A percentile compares a stretch with the other conserved stretches of the same genome.
Conservation (phyloP, 2,113 vertebrate species). For the Saccopteryx bilineata region DNA sequence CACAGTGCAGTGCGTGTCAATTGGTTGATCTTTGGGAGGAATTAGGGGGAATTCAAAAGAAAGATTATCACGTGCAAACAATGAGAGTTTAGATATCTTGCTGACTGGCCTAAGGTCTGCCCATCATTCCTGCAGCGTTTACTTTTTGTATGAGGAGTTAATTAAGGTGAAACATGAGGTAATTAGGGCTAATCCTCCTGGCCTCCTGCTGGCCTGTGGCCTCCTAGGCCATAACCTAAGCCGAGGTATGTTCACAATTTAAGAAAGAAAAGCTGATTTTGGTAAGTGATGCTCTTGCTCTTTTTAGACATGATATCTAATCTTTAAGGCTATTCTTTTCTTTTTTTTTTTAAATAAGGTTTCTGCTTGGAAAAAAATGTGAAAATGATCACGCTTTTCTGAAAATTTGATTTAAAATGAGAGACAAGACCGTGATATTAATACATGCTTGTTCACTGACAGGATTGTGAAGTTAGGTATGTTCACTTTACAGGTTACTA, state of each 20-base stretch:
- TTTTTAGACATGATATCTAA: conserved; percentile 75
- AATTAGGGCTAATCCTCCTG: conserved; percentile 90
- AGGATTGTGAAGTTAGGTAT: conserved; percentile 77
- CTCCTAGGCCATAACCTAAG: conserved; percentile 84
- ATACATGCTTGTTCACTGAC: conserved; percentile 66
- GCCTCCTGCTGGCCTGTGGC: conserved; percentile 88
- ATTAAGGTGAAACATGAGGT: conserved; percentile 92
- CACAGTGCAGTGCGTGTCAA: conserved; percentile 75
- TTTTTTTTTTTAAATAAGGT: background rate
- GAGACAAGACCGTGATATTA: conserved; percentile 54
- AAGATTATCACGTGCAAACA: conserved; percentile 90
- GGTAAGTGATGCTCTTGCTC: conserved; percentile 72
- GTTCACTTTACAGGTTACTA: conserved; percentile 69
- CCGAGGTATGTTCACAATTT: conserved; percentile 81
- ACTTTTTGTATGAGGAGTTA: conserved; percentile 91
- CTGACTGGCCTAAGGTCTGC: conserved; percentile 86
- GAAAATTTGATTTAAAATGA: conserved; percentile 65
- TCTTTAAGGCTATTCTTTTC: conserved; percentile 60
- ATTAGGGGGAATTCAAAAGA: conserved; percentile 88
- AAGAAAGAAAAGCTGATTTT: conserved; percentile 78
- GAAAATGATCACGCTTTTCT: conserved; percentile 55
- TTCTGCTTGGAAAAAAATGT: conserved; percentile 32
- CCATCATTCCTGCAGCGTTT: conserved; percentile 88
- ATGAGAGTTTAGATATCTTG: conserved; percentile 86
- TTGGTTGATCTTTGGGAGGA: conserved; percentile 87